Conservation (phyloP, 2,888 invertebrate genomes). For the Drosophila diplacantha region DNA sequence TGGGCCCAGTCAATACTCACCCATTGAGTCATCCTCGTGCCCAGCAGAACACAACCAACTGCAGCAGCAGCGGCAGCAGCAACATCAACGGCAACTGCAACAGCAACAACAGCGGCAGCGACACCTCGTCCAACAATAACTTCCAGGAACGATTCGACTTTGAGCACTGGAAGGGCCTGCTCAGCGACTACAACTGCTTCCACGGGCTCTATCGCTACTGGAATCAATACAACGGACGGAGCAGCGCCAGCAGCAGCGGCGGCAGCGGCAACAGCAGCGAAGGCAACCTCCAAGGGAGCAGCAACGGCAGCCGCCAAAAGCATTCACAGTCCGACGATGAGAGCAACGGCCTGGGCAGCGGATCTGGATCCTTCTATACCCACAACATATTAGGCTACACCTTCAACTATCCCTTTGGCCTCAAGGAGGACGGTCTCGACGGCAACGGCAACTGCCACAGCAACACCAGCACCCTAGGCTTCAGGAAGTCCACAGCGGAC, state of each 20-base stretch:
- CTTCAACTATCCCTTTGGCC: slow-evolving; percentile 72
- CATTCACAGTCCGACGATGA: slow-evolving; percentile 50
- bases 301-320: slow-evolving; percentile 14
- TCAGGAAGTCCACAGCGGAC: slow-evolving; percentile 8
- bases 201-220: slow-evolving; percentile 74
- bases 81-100: slow-evolving; percentile 21
- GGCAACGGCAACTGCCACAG: slow-evolving; percentile 32
- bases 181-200: slow-evolving; percentile 80
- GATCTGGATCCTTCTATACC: slow-evolving; percentile 72
- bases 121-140: slow-evolving; percentile 74
- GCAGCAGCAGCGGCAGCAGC: slow-evolving; percentile 16
- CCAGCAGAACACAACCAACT: slow-evolving; percentile 19
- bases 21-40: slow-evolving; percentile 22
- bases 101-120: slow-evolving; percentile 56
- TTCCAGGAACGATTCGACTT: slow-evolving; percentile 78
- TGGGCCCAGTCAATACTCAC: slow-evolving; percentile 5
- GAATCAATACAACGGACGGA: slow-evolving; percentile 59
- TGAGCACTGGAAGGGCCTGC: slow-evolving; percentile 83
- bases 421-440: slow-evolving; percentile 51
- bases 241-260: slow-evolving; percentile 27
- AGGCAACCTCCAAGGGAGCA: slow-evolving; percentile 6
- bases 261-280: not conserved
- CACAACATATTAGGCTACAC: slow-evolving; percentile 77
- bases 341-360: slow-evolving; percentile 55
- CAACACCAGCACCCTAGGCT: slow-evolving; percentile 21